Conservation (phyloP, 2,113 vertebrate genomes). For the Hyaena hyaena region DNA sequence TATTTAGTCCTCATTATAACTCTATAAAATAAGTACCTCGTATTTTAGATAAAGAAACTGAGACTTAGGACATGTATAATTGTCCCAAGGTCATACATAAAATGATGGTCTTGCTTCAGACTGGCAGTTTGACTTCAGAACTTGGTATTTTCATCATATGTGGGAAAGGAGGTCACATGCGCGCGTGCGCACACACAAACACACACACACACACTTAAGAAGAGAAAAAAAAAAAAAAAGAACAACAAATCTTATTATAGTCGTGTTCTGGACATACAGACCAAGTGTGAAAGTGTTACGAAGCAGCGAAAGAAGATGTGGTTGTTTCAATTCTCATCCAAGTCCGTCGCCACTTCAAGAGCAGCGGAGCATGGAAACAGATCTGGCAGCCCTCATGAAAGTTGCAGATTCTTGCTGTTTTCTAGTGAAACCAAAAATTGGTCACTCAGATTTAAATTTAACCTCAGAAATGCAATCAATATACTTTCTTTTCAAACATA, state of each 20-base stretch:
- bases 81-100: background rate
- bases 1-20: background rate
- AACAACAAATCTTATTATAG: background rate
- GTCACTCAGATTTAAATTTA: background rate
- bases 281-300: background rate
- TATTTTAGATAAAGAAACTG: background rate
- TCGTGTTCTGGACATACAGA: background rate
- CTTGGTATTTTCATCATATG: background rate
- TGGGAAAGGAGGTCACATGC: background rate
- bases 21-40: background rate
- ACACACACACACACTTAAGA: background rate
- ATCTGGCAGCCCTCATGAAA: background rate
- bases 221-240: background rate
- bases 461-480: background rate
- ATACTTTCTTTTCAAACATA: background rate
- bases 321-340: rapidly evolving
- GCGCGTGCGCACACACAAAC: no score
- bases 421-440: background rate
- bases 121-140: background rate
- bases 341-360: background rate
- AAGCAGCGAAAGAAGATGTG: rapidly evolving
- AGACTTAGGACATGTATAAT: background rate
- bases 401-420: background rate
- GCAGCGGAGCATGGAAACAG: rapidly evolving
- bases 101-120: background rate